A percentile compares a stretch with the other conserved stretches of the same genome.
These are phyloP conservation scores for Aleadryas rufinucha DNA, from an alignment of 2,113 vertebrate species.

Conservation along the genomic window DNA sequence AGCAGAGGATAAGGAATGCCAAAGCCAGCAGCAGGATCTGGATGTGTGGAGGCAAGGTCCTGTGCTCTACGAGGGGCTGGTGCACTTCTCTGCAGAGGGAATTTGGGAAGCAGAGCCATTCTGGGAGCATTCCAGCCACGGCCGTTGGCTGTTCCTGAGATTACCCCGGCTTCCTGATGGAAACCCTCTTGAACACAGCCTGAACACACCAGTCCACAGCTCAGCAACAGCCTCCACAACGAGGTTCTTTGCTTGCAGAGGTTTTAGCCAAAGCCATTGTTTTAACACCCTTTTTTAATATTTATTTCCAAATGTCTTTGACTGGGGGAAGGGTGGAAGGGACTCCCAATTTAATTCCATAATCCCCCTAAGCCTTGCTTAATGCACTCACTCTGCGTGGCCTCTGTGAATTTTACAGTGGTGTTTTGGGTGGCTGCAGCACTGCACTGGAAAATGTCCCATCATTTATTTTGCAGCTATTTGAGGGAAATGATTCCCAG, in stretches of 20 bases:
- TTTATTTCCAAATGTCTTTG: not conserved
- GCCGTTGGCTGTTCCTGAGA: not conserved
- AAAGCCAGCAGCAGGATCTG: not conserved
- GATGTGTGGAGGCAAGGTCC: not conserved
- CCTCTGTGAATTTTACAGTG: not conserved
- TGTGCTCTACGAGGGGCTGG: rapidly evolving
- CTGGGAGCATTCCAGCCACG: rapidly evolving
- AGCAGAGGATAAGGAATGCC: not conserved
- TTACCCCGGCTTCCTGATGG: not conserved
- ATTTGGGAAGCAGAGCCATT: not conserved
- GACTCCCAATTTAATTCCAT: slow-evolving; percentile 47
- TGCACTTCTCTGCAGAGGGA: not conserved
- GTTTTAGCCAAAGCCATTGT: not conserved
- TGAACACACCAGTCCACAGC: not conserved
- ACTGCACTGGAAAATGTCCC: not conserved
- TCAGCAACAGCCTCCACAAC: not conserved
- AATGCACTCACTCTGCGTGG: not conserved
- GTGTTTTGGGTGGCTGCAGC: slow-evolving; percentile 19
- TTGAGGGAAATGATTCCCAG: not conserved
- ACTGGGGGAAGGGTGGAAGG: slow-evolving; percentile 44
- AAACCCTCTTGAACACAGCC: not conserved
- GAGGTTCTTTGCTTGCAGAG: not conserved
- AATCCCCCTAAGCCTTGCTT: slow-evolving; percentile 53
- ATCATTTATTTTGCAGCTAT: slow-evolving; percentile 29
- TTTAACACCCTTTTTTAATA: not conserved